Base-by-base conservation (phyloP, 2,888 invertebrate species). In the Lepidochrysops patricia region DNA sequence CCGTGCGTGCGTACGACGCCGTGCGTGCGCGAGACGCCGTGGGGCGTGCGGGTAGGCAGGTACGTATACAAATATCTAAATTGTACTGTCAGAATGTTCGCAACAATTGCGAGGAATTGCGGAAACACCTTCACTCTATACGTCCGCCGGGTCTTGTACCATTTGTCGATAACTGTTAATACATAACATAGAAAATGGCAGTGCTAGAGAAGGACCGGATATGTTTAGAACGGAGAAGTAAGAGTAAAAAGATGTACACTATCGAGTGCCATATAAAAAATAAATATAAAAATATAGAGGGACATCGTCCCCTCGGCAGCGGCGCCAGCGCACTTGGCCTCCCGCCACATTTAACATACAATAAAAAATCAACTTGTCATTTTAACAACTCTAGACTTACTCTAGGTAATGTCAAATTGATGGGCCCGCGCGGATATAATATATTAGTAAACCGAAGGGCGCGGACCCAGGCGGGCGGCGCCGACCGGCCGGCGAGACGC, bases 391-490 rank as follows among this genome's bases (percentile, higher is more conserved):
- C 88, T 89, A 87, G 86, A 84, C 62, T 60, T 61, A 66, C 66
- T 82, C 87, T 89, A 89, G 87, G 88, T 88, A 89, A 88, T 84
- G 86, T 83, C 88, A 88, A 89, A 87, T 89, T 76, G 85, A 74
- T 68, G 67, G 63, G 68, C 70, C 69, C 70, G 61, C 61, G 56
- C 60, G 62, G 62, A 61, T 62, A 64, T 60, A 63, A 65, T 63
- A 61, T 64, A 64, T 62, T 62, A 62, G 61, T 62, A 62, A 64
- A 62, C 61, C 62, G 63, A 64, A 65, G 15, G 15, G 13, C 15
- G 37, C n/a, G 34, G 34, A n/a, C 4, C 35, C 25, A 49, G 58
- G 58, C 58, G 58, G 58, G 32, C 32, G 49, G 6, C 13, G 26
- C 6, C 43, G 43, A 23, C 61, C 32, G 35, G 59, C 15, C 23